phyloP scores from a whole-genome alignment of 2,113 vertebrate genomes.

The Otis tarda region DNA sequence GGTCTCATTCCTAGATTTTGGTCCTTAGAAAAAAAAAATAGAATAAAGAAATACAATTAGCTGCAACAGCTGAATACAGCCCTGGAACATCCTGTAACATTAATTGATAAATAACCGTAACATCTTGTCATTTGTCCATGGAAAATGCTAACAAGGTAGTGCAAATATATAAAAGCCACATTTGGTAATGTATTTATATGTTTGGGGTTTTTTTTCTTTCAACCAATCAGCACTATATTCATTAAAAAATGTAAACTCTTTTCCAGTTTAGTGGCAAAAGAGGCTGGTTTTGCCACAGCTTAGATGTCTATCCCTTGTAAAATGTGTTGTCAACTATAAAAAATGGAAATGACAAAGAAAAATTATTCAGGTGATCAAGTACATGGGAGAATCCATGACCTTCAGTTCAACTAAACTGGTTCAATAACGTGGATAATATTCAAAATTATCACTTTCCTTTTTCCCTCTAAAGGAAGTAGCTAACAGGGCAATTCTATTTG shows the following conservation, averaged over 20 bases:
- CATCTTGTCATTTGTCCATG: neutral
- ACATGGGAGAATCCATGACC: neutral
- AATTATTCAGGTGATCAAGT: neutral
- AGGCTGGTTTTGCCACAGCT: neutral
- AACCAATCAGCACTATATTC: neutral
- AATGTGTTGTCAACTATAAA: neutral
- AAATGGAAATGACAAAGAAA: neutral
- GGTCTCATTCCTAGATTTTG: neutral
- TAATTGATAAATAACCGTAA: neutral
- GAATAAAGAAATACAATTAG: neutral
- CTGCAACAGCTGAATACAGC: neutral
- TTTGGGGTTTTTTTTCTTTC: neutral
- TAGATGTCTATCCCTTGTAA: neutral
- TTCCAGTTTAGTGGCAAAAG: neutral
- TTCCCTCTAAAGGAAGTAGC: neutral
- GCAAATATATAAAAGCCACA: neutral
- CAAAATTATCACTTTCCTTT: neutral
- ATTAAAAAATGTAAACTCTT: neutral
- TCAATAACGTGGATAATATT: neutral
- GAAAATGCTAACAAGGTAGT: neutral
- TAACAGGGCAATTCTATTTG: neutral
- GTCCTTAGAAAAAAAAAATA: neutral
- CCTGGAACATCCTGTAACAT: neutral
- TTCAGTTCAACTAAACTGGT: neutral
- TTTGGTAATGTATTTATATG: neutral